phyloP scores from a whole-genome alignment of 2,113 vertebrate species.

The Meleagris gallopavo region DNA sequence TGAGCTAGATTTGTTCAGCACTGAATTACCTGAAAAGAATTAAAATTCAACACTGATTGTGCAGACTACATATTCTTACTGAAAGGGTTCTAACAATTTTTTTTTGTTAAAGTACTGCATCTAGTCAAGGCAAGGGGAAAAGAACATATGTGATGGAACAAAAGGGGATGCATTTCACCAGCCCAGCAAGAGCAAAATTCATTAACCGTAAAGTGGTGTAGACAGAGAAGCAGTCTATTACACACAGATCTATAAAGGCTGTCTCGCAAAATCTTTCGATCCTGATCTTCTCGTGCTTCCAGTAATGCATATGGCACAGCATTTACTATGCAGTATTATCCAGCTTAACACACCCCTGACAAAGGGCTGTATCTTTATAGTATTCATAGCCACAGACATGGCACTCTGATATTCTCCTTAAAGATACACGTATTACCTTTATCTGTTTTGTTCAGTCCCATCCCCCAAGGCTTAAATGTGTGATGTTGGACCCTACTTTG shows the following conservation, averaged over 20 bases:
- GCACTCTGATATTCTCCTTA: slow-evolving; percentile 16
- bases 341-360: slow-evolving; percentile 31
- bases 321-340: neutral
- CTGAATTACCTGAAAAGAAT: neutral
- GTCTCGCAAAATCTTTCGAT: neutral
- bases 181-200: neutral
- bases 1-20: neutral
- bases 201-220: neutral
- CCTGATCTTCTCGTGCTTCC: neutral
- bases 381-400: neutral
- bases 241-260: neutral
- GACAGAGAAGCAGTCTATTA: neutral
- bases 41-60: neutral
- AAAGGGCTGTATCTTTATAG: slow-evolving; percentile 25
- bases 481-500: neutral
- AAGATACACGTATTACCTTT: neutral
- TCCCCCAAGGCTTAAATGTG: slow-evolving; percentile 36
- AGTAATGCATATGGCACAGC: neutral
- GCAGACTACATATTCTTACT: neutral
- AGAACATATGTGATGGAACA: neutral
- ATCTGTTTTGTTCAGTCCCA: neutral
- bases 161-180: neutral
- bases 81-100: neutral
- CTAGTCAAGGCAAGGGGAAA: neutral
- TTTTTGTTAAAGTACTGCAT: neutral